Evolutionary conservation across 2,888 invertebrate species (phyloP), one percentile per base, ranked within the genome.

Genomic region (Trachelus tabidus): DNA sequence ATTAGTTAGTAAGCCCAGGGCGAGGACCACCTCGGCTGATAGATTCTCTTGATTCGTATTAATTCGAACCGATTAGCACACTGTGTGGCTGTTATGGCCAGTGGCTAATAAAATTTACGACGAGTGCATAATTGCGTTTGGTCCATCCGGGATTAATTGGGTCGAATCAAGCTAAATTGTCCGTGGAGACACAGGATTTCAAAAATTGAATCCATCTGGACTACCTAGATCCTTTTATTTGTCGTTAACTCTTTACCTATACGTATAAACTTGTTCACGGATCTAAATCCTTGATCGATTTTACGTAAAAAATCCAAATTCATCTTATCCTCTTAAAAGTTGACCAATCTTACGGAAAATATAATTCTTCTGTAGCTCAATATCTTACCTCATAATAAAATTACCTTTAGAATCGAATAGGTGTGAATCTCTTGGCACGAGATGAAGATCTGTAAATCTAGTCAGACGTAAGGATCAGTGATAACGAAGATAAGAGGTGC

Each of bases 141-240:
- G 75, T 80, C 31, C 71, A 82, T 85, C 80, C 82, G 76, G 82
- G 82, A 86, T 86, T 85, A 87, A 89, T 89, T 89, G 86, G 86
- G 88, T 85, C 81, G 87, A 87, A 87, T 88, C 85, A 84, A 86
- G 85, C 83, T 87, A 88, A 89, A 89, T 89, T 88, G 88, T 85
- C 83, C 83, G 85, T 82, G 84, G 80, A 80, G 79, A 80, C 81
- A 77, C 75, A 76, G 75, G 79, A 68, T 80, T 56, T 56, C 23
- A 23, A 56, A 56, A 56, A 23, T 56, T 56, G 23, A 56, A 56
- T 56, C 9, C 6, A 23, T 9, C 15, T 40, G 37, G 37, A 15
- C 4, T 15, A 15, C 4, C 6, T 9, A 4, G 23, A 4, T 56
- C 23, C 40, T 23, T 56, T 56, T 23, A 23, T 9, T 56, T 9